Evolutionary conservation across 2,113 vertebrate species (phyloP).

Genomic region (Lucifuga dentata): DNA sequence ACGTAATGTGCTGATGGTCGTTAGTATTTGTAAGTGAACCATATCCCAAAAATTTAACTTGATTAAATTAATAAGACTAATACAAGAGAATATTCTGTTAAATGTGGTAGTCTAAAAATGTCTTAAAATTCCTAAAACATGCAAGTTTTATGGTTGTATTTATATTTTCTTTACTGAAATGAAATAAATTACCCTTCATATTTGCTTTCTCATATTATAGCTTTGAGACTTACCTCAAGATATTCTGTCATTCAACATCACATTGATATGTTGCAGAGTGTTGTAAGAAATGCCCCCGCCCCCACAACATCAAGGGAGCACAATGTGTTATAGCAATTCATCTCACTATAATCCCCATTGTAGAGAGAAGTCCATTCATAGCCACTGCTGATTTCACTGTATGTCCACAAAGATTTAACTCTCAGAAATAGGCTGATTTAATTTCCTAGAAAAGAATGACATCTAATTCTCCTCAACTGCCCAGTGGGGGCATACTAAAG

Average conservation of each 20-base stretch:
- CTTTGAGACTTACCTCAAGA: neutral
- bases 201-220: neutral
- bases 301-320: conserved; percentile 38
- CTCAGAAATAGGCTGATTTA: conserved; percentile 51
- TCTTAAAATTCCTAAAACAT: no score
- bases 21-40: no score
- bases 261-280: conserved; percentile 5
- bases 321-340: conserved; percentile 55
- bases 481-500: conserved; percentile 72
- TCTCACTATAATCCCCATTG: conserved; percentile 72
- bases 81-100: no score
- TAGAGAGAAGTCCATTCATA: conserved; percentile 40
- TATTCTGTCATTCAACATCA: neutral
- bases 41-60: no score
- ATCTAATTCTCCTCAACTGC: conserved; percentile 74
- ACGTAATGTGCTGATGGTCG: no score
- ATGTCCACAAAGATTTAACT: conserved; percentile 71
- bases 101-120: no score
- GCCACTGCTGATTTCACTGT: conserved; percentile 50
- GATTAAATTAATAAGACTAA: no score
- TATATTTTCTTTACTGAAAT: neutral
- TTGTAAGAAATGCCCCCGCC: conserved; percentile 23
- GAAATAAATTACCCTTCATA: neutral
- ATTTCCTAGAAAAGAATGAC: conserved; percentile 64
- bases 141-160: neutral